Evolutionary conservation across 2,888 invertebrate genomes (phyloP).

Genomic region (Drosophila sordidula): DNA sequence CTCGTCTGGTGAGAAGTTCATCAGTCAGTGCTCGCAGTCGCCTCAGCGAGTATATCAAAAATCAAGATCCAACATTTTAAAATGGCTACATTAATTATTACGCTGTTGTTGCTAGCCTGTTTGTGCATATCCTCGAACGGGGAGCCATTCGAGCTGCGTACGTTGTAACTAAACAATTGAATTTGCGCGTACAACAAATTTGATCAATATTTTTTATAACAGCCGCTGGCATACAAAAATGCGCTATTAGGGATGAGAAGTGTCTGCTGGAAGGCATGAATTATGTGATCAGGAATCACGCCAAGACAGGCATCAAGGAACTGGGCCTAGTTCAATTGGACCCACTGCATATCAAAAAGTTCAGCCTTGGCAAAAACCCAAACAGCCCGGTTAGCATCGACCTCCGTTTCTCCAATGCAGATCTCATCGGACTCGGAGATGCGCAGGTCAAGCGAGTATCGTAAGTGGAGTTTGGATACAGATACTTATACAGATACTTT

Average conservation of each 20-base stretch:
- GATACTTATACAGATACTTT: not conserved
- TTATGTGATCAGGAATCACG: conserved; percentile 53
- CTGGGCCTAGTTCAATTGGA: conserved; percentile 78
- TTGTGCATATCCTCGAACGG: conserved; percentile 20
- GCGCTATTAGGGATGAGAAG: conserved; percentile 51
- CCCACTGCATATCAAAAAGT: conserved; percentile 78
- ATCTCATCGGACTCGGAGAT: conserved; percentile 72
- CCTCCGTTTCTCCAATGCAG: conserved; percentile 76
- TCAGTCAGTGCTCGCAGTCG: conserved; percentile 38
- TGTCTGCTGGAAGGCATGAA: conserved; percentile 59
- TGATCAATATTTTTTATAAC: not conserved
- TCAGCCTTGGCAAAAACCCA: conserved; percentile 73
- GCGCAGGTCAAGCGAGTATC: conserved; percentile 46
- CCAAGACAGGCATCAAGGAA: conserved; percentile 68
- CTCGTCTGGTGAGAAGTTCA: conserved; percentile 11
- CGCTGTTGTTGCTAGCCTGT: conserved; percentile 29
- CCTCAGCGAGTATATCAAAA: conserved; percentile 5
- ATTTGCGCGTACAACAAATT: not conserved
- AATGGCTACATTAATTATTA: conserved; percentile 26
- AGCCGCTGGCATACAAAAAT: conserved; percentile 63
- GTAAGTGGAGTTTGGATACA: conserved; percentile 55
- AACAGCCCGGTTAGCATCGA: conserved; percentile 82
- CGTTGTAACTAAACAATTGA: conserved; percentile 13
- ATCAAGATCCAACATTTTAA: not conserved
- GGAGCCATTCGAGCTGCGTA: conserved; percentile 49